Conservation (phyloP, 1,140 invertebrate species). For the Ylistrum balloti region DNA sequence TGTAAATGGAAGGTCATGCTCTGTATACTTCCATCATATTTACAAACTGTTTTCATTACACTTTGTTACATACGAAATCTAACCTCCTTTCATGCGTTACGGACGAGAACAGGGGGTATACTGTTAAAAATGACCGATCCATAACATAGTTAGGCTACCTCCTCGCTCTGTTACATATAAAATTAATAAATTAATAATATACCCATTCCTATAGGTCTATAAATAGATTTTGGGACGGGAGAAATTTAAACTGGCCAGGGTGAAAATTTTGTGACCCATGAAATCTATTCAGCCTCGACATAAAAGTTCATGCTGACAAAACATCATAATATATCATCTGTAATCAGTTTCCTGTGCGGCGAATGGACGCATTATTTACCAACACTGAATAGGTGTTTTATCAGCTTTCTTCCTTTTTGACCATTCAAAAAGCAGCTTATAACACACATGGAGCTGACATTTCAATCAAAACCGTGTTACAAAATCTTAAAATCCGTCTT, state of each 20-base stretch:
- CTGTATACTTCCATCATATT: neutral
- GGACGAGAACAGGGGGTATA: neutral
- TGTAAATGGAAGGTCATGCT: neutral
- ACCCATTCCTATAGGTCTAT: neutral
- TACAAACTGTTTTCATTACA: neutral
- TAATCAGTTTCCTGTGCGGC: neutral
- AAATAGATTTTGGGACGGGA: neutral
- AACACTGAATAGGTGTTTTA: neutral
- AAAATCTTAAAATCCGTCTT: neutral
- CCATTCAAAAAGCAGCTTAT: neutral
- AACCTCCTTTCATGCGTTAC: neutral
- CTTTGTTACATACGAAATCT: neutral
- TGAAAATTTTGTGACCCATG: neutral
- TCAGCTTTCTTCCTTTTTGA: neutral
- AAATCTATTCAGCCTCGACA: no score
- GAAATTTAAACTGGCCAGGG: neutral
- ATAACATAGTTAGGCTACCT: neutral
- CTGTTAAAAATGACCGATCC: neutral
- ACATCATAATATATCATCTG: neutral
- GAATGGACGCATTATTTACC: neutral
- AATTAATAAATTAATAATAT: neutral
- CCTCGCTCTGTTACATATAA: neutral
- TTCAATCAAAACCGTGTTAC: neutral
- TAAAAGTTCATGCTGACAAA: neutral
- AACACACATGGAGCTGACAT: neutral